A percentile compares a stretch with the other conserved stretches of the same genome.
Conservation (phyloP, 1,140 invertebrate genomes). For the Arion vulgaris region DNA sequence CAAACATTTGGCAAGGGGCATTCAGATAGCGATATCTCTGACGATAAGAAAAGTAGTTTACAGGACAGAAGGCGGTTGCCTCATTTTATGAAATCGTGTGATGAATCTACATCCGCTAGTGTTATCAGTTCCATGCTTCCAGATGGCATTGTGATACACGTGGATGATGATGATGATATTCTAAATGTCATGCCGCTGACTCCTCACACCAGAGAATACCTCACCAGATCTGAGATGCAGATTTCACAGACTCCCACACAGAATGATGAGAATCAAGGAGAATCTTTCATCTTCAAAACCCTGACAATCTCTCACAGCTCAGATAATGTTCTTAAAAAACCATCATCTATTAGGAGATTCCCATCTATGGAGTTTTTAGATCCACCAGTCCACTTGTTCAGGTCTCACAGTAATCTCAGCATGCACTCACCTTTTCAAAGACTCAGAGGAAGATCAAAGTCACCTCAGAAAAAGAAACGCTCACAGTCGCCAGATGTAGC, state of each 20-base stretch:
- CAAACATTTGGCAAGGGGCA: not conserved
- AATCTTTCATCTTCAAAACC: not conserved
- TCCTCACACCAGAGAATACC: slow-evolving; percentile 38
- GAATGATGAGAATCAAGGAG: not conserved
- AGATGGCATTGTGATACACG: not conserved
- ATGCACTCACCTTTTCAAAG: not conserved
- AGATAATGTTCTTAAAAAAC: slow-evolving; percentile 30
- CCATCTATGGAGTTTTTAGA: slow-evolving; percentile 48
- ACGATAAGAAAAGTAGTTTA: not conserved
- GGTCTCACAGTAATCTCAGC: slow-evolving; percentile 18
- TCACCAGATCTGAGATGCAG: slow-evolving; percentile 41
- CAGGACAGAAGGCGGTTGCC: not conserved
- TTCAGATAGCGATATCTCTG: not conserved
- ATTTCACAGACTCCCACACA: slow-evolving; percentile 21
- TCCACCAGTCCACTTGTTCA: slow-evolving; percentile 34
- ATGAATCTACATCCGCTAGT: not conserved
- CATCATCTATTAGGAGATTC: slow-evolving; percentile 24
- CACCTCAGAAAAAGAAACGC: not conserved
- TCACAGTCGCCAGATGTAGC: slow-evolving; percentile 12
- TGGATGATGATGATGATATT: slow-evolving; percentile 31
- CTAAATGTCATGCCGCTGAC: slow-evolving; percentile 42
- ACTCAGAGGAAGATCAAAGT: slow-evolving; percentile 10
- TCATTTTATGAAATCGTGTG: not conserved
- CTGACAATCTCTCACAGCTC: slow-evolving; percentile 26
- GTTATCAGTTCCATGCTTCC: not conserved